Evolutionary conservation across 2,888 invertebrate species (phyloP).

Genomic region (Heteromurus nitidus): DNA sequence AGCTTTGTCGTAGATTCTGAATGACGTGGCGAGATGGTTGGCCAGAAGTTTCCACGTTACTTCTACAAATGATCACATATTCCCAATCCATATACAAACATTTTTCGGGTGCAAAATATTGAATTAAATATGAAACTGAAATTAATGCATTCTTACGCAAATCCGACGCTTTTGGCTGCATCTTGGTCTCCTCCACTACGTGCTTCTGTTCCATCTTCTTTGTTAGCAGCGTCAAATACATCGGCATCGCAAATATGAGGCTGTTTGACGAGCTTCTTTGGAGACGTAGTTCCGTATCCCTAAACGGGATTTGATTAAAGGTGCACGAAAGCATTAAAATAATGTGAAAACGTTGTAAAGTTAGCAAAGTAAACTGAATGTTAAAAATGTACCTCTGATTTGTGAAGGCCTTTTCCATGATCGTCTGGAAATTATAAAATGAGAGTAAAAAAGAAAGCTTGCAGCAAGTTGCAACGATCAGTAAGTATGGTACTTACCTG

Average conservation of each 20-base stretch:
- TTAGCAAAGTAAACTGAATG: constrained; percentile 1
- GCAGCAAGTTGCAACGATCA: background rate
- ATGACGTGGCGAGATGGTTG: constrained; percentile 52
- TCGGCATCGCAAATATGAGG: constrained; percentile 68
- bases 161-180: constrained; percentile 68
- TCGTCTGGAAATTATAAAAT: constrained; percentile 55
- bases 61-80: constrained; percentile 12
- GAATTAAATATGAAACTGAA: background rate
- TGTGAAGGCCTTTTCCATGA: constrained; percentile 64
- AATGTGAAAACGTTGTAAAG: too few species aligned
- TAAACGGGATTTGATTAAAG: too few species aligned
- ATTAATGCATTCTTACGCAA: constrained; percentile 58
- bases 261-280: constrained; percentile 72
- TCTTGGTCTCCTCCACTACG: constrained; percentile 37
- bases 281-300: constrained; percentile 57
- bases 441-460: background rate
- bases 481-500: constrained; percentile 2
- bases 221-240: constrained; percentile 66
- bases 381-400: constrained; percentile 61
- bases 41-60: constrained; percentile 47
- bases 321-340: too few species aligned
- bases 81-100: background rate
- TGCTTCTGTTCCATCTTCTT: constrained; percentile 29
- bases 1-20: constrained; percentile 79
- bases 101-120: background rate